Base-by-base conservation (phyloP, 2,888 invertebrate genomes). In the Epistrophe eligans region DNA sequence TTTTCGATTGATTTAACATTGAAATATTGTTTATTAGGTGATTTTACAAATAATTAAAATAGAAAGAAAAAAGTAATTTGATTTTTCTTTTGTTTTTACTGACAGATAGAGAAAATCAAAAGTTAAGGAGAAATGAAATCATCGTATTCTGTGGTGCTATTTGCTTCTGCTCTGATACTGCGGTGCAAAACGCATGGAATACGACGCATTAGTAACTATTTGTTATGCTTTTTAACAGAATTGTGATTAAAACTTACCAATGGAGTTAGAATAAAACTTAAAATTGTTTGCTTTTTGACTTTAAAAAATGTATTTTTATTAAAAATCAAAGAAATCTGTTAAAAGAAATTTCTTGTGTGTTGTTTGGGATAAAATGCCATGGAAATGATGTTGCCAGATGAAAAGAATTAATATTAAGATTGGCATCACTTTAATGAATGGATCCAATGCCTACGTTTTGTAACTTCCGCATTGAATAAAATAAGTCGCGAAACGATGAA, bases 61-160 rank as follows among this genome's bases (percentile, higher is more conserved):
- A 19, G 35, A 67, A 80, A 85, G 17, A 50, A 24, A 64, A 64
- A 88, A 81, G 58, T 62, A 62, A 57, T 35, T 71, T 70, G 43
- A 66, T 74, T 83, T 79, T 85, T 60, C 71, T 77, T 80, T 62
- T 48, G 60, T 45, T 55, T 62, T 71, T 79, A 52, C 57, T 87
- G 83, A 87, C 87, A 83, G 87, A 83, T 83, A 87, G 79, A 82
- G 83, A 83, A 85, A 87, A 83, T 72, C 15, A 50, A 58, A 72
- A 55, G 55, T 71, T 82, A 82, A 91, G 90, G 90, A 90, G 90
- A 90, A 91, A 92, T 92, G 92, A 92, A 92, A 92, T 92, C 92
- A 92, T 92, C 92, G 88, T 83, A 80, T 79, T 66, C 43, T 45
- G 28, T 13, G 24, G 28, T 32, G 13, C 88, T 89, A 89, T 62